These are phyloP conservation scores for Sapayoa aenigma DNA, from an alignment of 2,113 vertebrate genomes.

Conservation along the genomic window DNA sequence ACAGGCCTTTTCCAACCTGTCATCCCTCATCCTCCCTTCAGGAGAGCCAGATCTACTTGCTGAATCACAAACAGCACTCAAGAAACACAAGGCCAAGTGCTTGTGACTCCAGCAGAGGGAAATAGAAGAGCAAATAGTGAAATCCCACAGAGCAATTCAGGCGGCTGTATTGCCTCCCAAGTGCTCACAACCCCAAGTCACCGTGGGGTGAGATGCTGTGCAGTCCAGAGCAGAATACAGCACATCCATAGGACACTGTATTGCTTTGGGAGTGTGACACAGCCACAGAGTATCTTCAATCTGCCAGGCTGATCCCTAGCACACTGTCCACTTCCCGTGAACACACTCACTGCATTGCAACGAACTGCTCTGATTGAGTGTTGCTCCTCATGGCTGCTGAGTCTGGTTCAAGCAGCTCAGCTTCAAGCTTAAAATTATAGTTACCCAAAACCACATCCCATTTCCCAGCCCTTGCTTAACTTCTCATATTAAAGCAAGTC, in stretches of 20 bases:
- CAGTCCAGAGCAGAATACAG: fast-evolving
- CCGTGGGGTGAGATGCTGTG: fast-evolving
- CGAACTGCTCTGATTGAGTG: neutral
- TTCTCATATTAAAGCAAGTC: neutral
- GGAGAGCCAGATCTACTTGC: neutral
- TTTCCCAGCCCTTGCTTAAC: neutral
- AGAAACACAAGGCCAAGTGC: neutral
- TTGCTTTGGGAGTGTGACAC: neutral
- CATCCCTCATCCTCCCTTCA: neutral
- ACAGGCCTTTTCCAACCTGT: neutral
- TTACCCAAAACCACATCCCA: neutral
- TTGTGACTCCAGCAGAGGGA: neutral
- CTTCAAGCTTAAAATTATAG: neutral
- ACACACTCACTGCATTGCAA: neutral
- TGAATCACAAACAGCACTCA: neutral
- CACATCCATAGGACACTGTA: neutral
- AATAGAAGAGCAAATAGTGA: neutral
- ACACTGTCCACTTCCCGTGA: neutral
- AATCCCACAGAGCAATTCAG: neutral
- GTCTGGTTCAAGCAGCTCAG: neutral
- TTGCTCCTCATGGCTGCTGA: neutral
- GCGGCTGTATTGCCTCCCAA: neutral
- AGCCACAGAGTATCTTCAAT: neutral
- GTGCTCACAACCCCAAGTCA: fast-evolving
- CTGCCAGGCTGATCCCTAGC: neutral